Evolutionary conservation across 1,140 invertebrate genomes (phyloP), one percentile per base, ranked within the genome.

Genomic region (Pachypeltis micranthus): DNA sequence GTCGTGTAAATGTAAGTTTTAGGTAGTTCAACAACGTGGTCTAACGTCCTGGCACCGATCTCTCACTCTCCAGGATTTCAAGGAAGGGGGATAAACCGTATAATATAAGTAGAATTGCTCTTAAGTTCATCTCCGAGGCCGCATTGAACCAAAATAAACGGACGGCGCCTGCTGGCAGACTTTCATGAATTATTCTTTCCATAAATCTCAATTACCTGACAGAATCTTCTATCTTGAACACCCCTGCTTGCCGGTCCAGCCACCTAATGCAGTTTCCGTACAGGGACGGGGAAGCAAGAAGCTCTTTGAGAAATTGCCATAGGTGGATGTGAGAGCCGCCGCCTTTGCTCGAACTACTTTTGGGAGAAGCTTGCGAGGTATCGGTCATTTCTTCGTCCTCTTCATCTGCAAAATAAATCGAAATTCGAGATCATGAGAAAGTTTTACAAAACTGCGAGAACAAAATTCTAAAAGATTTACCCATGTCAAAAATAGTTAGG

Each of bases 171-270:
- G n/a, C n/a, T n/a, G n/a, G n/a, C n/a, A n/a, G n/a, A n/a, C n/a
- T n/a, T n/a, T n/a, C n/a, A n/a, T n/a, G n/a, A n/a, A n/a, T n/a
- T n/a, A n/a, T n/a, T n/a, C n/a, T n/a, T n/a, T n/a, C n/a, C n/a
- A n/a, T n/a, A n/a, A n/a, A n/a, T n/a, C n/a, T n/a, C n/a, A 39
- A 10, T 39, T 16, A 51, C 47, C 47, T 83, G 21, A 96, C 92
- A 3, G 93, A 97, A 77, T 98, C 95, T 75, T 99, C 96, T 72
- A 99, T 99, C 79, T 98, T 99, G 80, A 99, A 99, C 10, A 98
- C 90, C 16, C 96, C 94, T 74, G 91, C 90, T 72, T 79, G 81
- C 68, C 93, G 83, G 72, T 99, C 93, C 62, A 98, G 75, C 96
- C 96, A 99, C 66, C 94, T 85, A 70, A 99, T 98, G 72, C 92